Percentiles rank a stretch among this genome's conserved stretches.
Evolutionary conservation across 2,797 vertebrate genomes (phyloP).

Genomic region (Helostoma temminkii): DNA sequence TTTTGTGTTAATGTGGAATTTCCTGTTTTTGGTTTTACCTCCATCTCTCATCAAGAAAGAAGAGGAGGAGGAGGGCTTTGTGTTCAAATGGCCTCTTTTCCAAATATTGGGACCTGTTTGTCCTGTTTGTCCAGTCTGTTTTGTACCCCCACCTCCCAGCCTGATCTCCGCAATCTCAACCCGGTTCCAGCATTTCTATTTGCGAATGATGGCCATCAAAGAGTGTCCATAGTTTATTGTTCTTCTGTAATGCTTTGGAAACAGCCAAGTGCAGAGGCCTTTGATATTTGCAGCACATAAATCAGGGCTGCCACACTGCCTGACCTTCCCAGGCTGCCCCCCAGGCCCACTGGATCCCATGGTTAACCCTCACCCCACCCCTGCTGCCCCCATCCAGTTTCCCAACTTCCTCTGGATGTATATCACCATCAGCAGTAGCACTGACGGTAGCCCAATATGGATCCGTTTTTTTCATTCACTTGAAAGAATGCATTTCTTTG

Average conservation of each 20-base stretch:
- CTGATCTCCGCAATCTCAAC: constrained; percentile 53
- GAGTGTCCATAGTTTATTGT: constrained; percentile 81
- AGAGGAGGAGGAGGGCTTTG: constrained; percentile 31
- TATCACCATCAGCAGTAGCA: constrained; percentile 60
- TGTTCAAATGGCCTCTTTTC: constrained; percentile 64
- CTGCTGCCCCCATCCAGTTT: constrained; percentile 36
- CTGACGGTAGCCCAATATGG: constrained; percentile 43
- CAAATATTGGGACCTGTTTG: constrained; percentile 68
- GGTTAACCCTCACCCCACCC: constrained; percentile 49
- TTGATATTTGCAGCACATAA: constrained; percentile 81
- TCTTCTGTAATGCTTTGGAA: constrained; percentile 85
- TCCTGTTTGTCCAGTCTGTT: constrained; percentile 42
- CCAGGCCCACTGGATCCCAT: constrained; percentile 48
- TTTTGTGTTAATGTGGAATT: constrained; percentile 85
- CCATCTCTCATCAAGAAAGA: constrained; percentile 41
- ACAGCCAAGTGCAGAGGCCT: constrained; percentile 79
- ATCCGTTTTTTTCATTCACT: constrained; percentile 17
- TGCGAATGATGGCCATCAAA: constrained; percentile 74
- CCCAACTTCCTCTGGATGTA: constrained; percentile 57
- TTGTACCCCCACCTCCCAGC: constrained; percentile 22
- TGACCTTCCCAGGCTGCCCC: constrained; percentile 61
- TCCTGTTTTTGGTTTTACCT: constrained; percentile 79
- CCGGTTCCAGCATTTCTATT: constrained; percentile 65
- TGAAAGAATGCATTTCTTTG: constrained; percentile 24
- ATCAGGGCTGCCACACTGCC: constrained; percentile 75